These are phyloP conservation scores for Leucania comma DNA, from an alignment of 2,888 invertebrate genomes.

Conservation along the genomic window DNA sequence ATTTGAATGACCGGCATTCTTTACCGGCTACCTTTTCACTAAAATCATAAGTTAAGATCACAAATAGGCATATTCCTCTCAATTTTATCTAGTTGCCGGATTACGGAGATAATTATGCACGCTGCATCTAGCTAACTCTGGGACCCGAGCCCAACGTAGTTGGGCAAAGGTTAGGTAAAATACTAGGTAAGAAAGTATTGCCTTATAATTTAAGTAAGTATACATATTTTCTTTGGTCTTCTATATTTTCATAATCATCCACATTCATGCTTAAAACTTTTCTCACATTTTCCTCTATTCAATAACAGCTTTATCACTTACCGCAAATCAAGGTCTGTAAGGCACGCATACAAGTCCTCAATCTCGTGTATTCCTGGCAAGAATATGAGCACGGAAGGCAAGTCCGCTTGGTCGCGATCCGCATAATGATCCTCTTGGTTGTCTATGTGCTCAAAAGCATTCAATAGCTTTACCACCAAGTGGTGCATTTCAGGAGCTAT, in stretches of 20 bases:
- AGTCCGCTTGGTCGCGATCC: constrained; percentile 72
- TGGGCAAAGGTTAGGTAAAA: too few relatives aligned
- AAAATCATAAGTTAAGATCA: neutral
- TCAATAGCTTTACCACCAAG: constrained; percentile 91
- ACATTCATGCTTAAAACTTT: neutral
- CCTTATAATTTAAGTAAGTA: too few relatives aligned
- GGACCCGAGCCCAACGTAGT: too few relatives aligned
- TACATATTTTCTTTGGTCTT: too few relatives aligned
- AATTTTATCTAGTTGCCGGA: too few relatives aligned
- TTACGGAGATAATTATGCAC: too few relatives aligned
- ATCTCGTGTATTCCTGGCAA: constrained; percentile 97
- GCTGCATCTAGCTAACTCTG: too few relatives aligned
- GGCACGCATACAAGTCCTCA: constrained; percentile 91
- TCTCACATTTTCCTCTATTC: neutral
- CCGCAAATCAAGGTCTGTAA: constrained; percentile 77
- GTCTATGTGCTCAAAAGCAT: constrained; percentile 92
- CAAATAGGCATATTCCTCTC: too few relatives aligned
- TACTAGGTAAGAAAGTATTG: too few relatives aligned
- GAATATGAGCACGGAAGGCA: constrained; percentile 95
- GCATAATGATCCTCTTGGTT: constrained; percentile 79
- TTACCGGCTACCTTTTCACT: constrained; percentile 74
- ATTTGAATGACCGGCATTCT: constrained; percentile 77
- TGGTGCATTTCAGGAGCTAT: constrained; percentile 91
- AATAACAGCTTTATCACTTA: constrained; percentile 52
- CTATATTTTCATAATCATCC: neutral